Percentiles rank a stretch among this genome's conserved stretches.
Conservation (phyloP, 2,888 invertebrate genomes). For the Nasonia oneida region DNA sequence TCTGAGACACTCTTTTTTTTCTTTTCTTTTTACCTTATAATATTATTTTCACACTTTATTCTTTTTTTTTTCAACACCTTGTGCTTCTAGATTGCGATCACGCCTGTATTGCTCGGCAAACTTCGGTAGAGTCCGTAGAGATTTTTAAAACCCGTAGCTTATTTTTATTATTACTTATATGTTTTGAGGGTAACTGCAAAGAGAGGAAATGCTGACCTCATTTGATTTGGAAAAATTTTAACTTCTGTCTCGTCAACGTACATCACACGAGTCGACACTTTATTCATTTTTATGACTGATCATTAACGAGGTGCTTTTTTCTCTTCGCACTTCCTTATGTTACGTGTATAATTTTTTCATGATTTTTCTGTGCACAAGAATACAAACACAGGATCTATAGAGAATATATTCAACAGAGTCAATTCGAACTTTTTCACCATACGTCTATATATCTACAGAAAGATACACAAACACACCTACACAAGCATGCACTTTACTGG, state of each 20-base stretch:
- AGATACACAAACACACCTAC: background rate
- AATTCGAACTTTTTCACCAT: background rate
- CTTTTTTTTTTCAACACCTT: slow-evolving; percentile 3
- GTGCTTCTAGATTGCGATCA: background rate
- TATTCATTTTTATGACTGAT: background rate
- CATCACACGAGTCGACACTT: background rate
- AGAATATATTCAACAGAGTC: background rate
- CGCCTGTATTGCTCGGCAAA: background rate
- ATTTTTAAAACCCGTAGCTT: background rate
- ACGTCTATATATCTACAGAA: background rate
- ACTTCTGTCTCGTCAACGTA: background rate
- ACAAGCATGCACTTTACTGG: background rate
- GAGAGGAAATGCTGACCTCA: background rate
- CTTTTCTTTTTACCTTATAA: slow-evolving; percentile 53
- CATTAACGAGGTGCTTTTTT: background rate
- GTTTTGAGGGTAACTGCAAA: background rate
- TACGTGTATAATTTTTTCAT: background rate
- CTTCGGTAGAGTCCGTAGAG: background rate
- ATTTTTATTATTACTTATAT: background rate
- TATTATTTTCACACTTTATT: slow-evolving; percentile 40
- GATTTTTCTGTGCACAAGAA: background rate
- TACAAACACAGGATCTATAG: background rate
- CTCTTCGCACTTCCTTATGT: background rate
- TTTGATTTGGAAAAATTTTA: background rate
- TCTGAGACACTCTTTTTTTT: slow-evolving; percentile 48